Percentiles rank a stretch among this genome's conserved stretches.
Evolutionary conservation across 2,888 invertebrate species (phyloP).

Genomic region (Megastigmus dorsalis): DNA sequence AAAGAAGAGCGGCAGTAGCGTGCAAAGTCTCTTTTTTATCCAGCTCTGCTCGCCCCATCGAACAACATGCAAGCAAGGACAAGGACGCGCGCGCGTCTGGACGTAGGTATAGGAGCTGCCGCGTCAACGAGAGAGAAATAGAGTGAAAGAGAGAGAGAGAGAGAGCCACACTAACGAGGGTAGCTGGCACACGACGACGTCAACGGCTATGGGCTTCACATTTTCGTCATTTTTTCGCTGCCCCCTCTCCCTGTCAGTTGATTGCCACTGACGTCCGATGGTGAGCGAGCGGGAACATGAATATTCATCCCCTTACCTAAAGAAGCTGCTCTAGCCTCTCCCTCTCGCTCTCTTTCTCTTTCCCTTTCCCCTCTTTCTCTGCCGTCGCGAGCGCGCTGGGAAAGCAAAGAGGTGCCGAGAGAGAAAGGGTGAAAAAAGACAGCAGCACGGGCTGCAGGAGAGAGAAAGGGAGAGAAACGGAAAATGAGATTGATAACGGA

Average conservation of each 20-base stretch:
- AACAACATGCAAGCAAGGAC: constrained; percentile 47
- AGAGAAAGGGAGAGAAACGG: constrained; percentile 55
- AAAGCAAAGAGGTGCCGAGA: constrained; percentile 29
- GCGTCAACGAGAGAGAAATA: too few species aligned
- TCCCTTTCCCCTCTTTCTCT: constrained; percentile 48
- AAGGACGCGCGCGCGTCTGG: constrained; percentile 38
- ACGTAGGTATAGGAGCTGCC: background rate
- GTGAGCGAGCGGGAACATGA: constrained; percentile 69
- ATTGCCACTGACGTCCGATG: constrained; percentile 73
- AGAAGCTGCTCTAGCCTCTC: constrained; percentile 64
- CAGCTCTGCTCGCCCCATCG: too few species aligned
- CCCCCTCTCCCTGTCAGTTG: constrained; percentile 63
- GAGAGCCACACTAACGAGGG: constrained; percentile 48
- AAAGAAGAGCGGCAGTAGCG: constrained; percentile 54
- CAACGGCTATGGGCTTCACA: constrained; percentile 48
- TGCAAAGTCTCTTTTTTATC: constrained; percentile 45
- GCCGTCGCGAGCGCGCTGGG: constrained; percentile 29
- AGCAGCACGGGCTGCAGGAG: too few species aligned
- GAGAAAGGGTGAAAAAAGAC: constrained; percentile 54
- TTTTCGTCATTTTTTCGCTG: constrained; percentile 59
- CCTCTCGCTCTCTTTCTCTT: too few species aligned
- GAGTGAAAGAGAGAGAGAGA: too few species aligned
- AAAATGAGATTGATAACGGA: constrained; percentile 72
- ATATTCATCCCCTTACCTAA: constrained; percentile 72
- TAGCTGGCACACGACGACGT: constrained; percentile 45